These are phyloP conservation scores for Campoplex capitator DNA, from an alignment of 2,888 invertebrate genomes.

Conservation along the genomic window DNA sequence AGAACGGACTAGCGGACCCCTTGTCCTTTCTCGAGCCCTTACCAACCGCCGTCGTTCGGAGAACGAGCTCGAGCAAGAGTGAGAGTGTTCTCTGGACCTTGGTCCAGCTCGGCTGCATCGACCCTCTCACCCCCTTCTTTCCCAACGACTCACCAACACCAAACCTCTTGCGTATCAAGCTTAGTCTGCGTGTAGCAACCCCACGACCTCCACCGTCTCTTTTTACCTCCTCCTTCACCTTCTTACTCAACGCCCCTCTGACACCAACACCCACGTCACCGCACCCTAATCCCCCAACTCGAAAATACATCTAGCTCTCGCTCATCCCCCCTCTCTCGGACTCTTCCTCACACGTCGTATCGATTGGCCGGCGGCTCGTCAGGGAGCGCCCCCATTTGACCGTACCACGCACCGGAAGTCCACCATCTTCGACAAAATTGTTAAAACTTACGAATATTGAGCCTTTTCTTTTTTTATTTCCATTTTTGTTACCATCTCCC, in stretches of 20 bases:
- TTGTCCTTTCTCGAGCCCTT: constrained; percentile 73
- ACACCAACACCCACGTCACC: constrained; percentile 78
- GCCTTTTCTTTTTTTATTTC: not conserved
- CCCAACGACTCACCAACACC: constrained; percentile 28
- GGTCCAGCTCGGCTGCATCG: constrained; percentile 83
- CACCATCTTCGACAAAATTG: constrained; percentile 59
- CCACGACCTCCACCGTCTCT: constrained; percentile 38
- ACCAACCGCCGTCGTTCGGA: constrained; percentile 65
- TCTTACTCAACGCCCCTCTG: constrained; percentile 50
- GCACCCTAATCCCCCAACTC: constrained; percentile 83
- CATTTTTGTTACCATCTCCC: not conserved
- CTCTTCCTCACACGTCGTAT: constrained; percentile 77
- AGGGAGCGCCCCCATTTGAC: constrained; percentile 80
- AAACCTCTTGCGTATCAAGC: constrained; percentile 36
- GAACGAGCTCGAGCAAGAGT: constrained; percentile 75
- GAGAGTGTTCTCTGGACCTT: constrained; percentile 82
- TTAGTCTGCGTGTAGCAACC: constrained; percentile 40
- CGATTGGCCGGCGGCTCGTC: constrained; percentile 81
- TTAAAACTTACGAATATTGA: constrained; percentile 20
- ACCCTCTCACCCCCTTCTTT: constrained; percentile 80
- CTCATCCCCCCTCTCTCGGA: constrained; percentile 59
- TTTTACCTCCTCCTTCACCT: constrained; percentile 46
- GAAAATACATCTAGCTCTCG: constrained; percentile 78
- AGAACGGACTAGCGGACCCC: constrained; percentile 64
- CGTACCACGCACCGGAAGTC: constrained; percentile 70